Evolutionary conservation across 1,140 invertebrate genomes (phyloP), one percentile per base, ranked within the genome.

Genomic region (Lethocerus indicus): DNA sequence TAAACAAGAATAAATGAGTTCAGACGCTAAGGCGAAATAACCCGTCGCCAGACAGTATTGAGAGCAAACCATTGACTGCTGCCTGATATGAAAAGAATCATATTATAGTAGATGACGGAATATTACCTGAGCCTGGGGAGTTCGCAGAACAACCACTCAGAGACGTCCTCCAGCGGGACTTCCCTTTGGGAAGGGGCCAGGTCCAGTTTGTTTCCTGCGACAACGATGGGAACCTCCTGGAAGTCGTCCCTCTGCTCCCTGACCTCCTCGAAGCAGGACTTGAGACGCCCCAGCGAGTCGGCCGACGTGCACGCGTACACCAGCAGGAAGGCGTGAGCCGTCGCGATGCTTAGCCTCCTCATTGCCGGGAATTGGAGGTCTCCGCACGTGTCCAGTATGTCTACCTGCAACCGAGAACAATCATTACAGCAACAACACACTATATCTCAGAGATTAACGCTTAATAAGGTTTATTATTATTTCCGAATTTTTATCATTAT

Each of bases 351-450:
- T 23, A 93, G 67, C 41, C 85, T 69, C 51, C 80, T 66, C 85
- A 89, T 89, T 24, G 85, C 85, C 16, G 87, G 87, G 64, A 89
- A 90, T 63, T 89, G 83, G 61, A 84, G 75, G 61, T 87, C 83
- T 26, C 87, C 79, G 12, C 85, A 84, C 3, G 88, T 93, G 63
- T 91, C 87, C 56, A 92, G 61, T 39, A 92, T 83, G 61, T 92
- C 87, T 32, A 91, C 85, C 70, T 76, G 66, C 47, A 64, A 51
- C 49, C 46, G 21, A 7, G 18, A 32, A 32, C 29, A 32, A 9
- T 12, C 16, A 32, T 12, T 32, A 32, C 29, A 32, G 9, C 9
- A 32, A 12, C 16, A 32, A 16, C 29, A n/a, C n/a, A n/a, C n/a
- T n/a, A n/a, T n/a, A n/a, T n/a, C n/a, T n/a, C n/a, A n/a, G n/a